Percentiles rank a stretch among this genome's conserved stretches.
Conservation (phyloP, 2,888 invertebrate genomes). For the Megastigmus dorsalis region DNA sequence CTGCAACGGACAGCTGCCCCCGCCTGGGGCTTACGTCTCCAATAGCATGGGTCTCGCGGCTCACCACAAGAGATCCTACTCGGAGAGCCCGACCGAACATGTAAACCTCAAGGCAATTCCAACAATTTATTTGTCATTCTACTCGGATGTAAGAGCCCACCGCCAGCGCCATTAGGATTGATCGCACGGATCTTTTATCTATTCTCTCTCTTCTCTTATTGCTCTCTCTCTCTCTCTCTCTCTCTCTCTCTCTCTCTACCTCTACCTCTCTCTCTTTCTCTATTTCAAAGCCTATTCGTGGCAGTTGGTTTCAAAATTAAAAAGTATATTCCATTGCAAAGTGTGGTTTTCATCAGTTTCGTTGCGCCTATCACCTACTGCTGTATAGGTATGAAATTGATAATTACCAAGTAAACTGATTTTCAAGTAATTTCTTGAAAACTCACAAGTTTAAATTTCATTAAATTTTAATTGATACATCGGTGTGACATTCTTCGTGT, state of each 20-base stretch:
- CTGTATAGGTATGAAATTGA: too few species aligned
- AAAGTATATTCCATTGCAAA: too few species aligned
- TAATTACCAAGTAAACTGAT: too few species aligned
- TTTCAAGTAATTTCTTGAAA: too few species aligned
- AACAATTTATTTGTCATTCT: conserved; percentile 54
- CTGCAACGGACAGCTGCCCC: background rate
- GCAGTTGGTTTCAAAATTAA: too few species aligned
- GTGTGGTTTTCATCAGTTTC: too few species aligned
- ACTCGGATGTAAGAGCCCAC: conserved; percentile 51
- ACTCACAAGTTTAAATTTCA: too few species aligned
- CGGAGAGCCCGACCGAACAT: conserved; percentile 73
- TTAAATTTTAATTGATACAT: too few species aligned
- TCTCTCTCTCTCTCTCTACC: background rate
- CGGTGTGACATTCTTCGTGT: too few species aligned
- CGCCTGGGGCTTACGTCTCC: conserved; percentile 24
- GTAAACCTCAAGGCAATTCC: conserved; percentile 69
- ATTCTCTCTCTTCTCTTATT: background rate
- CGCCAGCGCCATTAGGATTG: conserved; percentile 36
- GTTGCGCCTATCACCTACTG: too few species aligned
- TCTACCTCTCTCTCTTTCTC: background rate
- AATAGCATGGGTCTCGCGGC: background rate
- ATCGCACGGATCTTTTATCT: conserved; percentile 27
- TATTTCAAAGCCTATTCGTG: too few species aligned
- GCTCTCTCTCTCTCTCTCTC: background rate
- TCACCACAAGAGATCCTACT: conserved; percentile 63